Conservation (phyloP, 2,113 vertebrate species). For the Trogon surrucura region DNA sequence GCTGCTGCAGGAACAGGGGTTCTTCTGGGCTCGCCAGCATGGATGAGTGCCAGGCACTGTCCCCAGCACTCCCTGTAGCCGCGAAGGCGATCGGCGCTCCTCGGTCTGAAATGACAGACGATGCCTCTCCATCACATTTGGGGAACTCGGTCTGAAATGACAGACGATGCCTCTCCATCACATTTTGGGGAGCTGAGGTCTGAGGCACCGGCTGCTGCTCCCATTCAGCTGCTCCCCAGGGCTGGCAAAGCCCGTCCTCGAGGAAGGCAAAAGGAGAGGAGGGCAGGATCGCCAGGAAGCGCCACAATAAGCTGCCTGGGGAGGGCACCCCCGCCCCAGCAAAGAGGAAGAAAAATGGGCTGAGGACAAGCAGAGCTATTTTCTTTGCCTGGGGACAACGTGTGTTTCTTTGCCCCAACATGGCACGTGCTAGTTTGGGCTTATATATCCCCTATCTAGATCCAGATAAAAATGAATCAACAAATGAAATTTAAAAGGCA, state of each 20-base stretch:
- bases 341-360: background rate
- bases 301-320: accelerated
- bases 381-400: background rate
- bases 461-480: background rate
- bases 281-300: background rate
- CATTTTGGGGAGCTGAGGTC: too few species aligned
- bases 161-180: too few species aligned
- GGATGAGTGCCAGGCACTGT: too few species aligned
- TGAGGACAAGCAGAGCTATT: background rate
- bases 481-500: background rate
- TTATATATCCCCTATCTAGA: background rate
- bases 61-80: too few species aligned
- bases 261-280: background rate
- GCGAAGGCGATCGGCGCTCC: too few species aligned
- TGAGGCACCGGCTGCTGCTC: background rate
- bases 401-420: background rate
- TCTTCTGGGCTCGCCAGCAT: background rate
- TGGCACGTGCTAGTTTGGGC: background rate
- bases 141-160: too few species aligned
- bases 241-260: background rate
- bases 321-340: background rate
- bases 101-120: too few species aligned
- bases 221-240: accelerated
- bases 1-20: background rate
- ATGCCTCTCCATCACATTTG: too few species aligned